These are phyloP conservation scores for Junonia oenone DNA, from an alignment of 2,888 invertebrate genomes.

Conservation along the genomic window DNA sequence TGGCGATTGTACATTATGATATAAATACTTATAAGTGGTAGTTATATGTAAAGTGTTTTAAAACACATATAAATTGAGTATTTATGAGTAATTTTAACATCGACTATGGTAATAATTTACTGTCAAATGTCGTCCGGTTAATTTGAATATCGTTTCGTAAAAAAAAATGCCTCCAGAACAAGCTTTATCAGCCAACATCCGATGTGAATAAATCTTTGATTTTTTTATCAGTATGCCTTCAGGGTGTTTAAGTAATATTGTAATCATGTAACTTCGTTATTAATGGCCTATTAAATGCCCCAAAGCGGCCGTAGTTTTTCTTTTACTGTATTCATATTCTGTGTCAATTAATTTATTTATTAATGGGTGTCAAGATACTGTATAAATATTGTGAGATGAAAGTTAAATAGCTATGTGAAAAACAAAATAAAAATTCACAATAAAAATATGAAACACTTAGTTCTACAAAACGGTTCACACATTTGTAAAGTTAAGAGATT, in stretches of 20 bases:
- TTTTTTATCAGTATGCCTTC: conserved; percentile 18
- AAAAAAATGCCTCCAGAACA: conserved; percentile 21
- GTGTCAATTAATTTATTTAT: neutral
- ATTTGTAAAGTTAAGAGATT: neutral
- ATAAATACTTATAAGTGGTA: too few species aligned
- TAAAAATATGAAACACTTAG: neutral
- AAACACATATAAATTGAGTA: too few species aligned
- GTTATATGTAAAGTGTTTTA: too few species aligned
- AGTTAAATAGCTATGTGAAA: neutral
- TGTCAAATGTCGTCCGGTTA: conserved; percentile 44
- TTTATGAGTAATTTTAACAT: conserved; percentile 1
- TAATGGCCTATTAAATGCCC: conserved; percentile 1
- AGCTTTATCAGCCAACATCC: conserved; percentile 46
- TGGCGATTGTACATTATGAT: too few species aligned
- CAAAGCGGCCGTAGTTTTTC: neutral
- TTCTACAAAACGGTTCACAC: neutral
- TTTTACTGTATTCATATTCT: neutral
- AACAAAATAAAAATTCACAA: neutral
- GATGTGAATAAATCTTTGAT: conserved; percentile 41
- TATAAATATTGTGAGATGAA: neutral
- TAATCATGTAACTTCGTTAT: conserved; percentile 3
- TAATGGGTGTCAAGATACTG: neutral
- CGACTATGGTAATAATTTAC: conserved; percentile 21
- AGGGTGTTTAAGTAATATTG: conserved; percentile 5
- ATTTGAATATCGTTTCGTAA: conserved; percentile 42